Conservation (phyloP, 2,888 invertebrate species). For the Cryptus armator region DNA sequence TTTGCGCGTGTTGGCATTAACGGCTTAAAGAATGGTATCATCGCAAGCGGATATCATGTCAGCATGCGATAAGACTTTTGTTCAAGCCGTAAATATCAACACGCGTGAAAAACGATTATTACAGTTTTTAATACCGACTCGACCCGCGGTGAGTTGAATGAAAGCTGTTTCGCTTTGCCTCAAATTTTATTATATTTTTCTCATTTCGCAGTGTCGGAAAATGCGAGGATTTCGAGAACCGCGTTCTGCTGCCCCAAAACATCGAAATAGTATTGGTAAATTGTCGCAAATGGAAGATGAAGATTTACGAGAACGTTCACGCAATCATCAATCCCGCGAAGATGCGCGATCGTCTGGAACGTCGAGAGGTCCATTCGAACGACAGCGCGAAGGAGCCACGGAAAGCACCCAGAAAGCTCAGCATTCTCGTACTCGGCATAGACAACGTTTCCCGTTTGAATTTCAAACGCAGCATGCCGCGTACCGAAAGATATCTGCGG, state of each 20-base stretch:
- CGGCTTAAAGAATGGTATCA: no score
- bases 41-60: no score
- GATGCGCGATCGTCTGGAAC: slow-evolving; percentile 84
- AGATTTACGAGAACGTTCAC: slow-evolving; percentile 87
- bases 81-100: no score
- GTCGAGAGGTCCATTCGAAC: not conserved
- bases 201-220: slow-evolving; percentile 83
- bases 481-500: slow-evolving; percentile 89
- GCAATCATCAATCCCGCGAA: slow-evolving; percentile 86
- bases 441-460: slow-evolving; percentile 94
- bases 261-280: slow-evolving; percentile 86
- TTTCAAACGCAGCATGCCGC: slow-evolving; percentile 91
- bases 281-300: slow-evolving; percentile 84
- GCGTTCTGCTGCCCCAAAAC: slow-evolving; percentile 80
- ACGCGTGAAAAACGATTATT: no score
- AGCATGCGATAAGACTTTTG: no score
- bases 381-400: slow-evolving; percentile 12
- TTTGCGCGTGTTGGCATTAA: no score
- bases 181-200: not conserved
- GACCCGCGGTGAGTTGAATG: no score
- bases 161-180: no score
- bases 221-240: slow-evolving; percentile 85
- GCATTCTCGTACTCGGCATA: slow-evolving; percentile 93
- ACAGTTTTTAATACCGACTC: no score
- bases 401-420: slow-evolving; percentile 84